phyloP scores from a whole-genome alignment of 2,797 vertebrate species.

The Paramormyrops hopkinsi region DNA sequence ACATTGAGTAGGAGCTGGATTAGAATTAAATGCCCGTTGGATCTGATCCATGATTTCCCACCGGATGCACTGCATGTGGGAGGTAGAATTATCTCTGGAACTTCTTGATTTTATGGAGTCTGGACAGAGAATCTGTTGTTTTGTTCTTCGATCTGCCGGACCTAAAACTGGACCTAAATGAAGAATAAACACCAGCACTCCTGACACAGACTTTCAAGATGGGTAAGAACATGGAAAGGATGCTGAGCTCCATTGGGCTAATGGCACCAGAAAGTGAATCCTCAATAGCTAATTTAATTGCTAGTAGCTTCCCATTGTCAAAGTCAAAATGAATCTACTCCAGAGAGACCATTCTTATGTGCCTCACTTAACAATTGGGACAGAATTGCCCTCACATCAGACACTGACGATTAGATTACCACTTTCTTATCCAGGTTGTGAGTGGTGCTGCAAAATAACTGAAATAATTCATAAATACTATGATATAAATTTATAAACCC shows the following conservation, averaged over 20 bases:
- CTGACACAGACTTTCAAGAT: neutral
- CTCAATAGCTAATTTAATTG: neutral
- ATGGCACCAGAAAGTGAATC: neutral
- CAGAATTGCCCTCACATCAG: neutral
- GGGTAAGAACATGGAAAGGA: neutral
- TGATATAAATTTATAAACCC: neutral
- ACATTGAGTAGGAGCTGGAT: neutral
- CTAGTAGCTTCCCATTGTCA: neutral
- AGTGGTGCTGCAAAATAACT: neutral
- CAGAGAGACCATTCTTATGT: neutral
- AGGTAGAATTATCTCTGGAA: neutral
- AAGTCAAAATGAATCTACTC: neutral
- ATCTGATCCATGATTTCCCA: neutral
- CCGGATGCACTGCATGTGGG: neutral
- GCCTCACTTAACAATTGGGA: neutral
- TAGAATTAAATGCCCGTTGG: neutral
- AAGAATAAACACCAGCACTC: neutral
- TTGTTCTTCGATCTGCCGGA: neutral
- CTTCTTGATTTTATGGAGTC: neutral
- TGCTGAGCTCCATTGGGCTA: neutral
- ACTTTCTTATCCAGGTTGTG: neutral
- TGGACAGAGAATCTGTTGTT: neutral
- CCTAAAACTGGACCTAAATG: neutral
- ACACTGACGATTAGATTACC: neutral
- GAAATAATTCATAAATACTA: neutral